A percentile compares a stretch with the other conserved stretches of the same genome.
These are phyloP conservation scores for Piaya cayana DNA, from an alignment of 2,113 vertebrate genomes.

Conservation along the genomic window DNA sequence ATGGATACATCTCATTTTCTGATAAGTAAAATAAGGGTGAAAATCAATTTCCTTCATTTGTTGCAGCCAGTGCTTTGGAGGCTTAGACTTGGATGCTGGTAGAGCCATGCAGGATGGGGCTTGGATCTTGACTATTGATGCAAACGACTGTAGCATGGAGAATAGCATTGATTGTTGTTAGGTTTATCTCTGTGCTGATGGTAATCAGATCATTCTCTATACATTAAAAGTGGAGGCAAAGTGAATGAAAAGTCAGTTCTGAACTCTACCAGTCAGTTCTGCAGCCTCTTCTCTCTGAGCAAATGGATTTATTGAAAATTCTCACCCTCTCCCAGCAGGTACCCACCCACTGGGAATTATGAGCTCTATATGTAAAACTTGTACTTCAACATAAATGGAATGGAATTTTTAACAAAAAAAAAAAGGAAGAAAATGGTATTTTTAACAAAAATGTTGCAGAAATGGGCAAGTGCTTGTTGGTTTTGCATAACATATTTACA, in stretches of 20 bases:
- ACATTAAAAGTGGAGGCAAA: not conserved
- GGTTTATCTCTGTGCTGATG: not conserved
- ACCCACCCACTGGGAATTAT: not conserved
- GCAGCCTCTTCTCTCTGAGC: not conserved
- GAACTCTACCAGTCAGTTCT: not conserved
- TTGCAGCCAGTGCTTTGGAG: not conserved
- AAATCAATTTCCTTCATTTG: not conserved
- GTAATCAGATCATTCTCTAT: not conserved
- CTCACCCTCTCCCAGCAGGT: not conserved
- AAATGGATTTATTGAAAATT: not conserved
- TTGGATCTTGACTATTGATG: not conserved
- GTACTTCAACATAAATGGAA: not conserved
- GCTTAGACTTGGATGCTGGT: not conserved
- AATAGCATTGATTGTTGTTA: not conserved
- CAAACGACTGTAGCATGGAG: not conserved
- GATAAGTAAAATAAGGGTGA: not conserved
- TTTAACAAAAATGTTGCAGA: not conserved
- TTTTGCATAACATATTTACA: not conserved
- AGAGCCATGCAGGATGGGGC: not conserved
- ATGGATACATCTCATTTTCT: not conserved
- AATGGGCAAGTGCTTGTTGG: not conserved
- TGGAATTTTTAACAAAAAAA: not conserved
- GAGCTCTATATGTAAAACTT: not conserved
- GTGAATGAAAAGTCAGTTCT: not conserved
- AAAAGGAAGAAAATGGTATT: not conserved